Evolutionary conservation across 2,888 invertebrate genomes (phyloP).

Genomic region (Ophion ventricosus): DNA sequence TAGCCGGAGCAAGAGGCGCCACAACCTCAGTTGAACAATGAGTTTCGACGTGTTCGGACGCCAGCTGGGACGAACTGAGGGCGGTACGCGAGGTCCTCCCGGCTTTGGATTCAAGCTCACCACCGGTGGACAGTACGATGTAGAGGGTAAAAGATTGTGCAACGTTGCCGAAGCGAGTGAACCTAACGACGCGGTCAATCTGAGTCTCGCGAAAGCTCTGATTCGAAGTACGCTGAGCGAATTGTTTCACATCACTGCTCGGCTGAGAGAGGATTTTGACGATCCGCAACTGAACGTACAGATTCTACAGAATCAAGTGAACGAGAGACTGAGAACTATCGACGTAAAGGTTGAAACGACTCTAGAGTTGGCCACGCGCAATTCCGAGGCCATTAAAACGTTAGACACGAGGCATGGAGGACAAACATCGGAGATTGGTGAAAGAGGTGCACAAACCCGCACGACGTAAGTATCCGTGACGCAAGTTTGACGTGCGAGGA

Average conservation of each 20-base stretch:
- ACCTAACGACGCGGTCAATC: constrained; percentile 30
- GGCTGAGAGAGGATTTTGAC: constrained; percentile 17
- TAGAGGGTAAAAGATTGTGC: constrained; percentile 49
- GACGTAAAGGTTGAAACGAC: too few relatives aligned
- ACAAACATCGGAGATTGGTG: too few relatives aligned
- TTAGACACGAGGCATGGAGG: not conserved
- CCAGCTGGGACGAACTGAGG: constrained; percentile 16
- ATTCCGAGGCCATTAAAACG: constrained; percentile 17
- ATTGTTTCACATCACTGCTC: not conserved
- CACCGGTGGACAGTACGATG: constrained; percentile 31
- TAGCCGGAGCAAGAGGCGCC: not conserved
- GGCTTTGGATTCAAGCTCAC: constrained; percentile 57
- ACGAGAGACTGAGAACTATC: not conserved
- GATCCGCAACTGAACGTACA: constrained; percentile 10
- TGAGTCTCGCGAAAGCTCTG: constrained; percentile 20
- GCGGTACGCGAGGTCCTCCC: constrained; percentile 37
- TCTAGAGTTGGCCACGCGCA: not conserved
- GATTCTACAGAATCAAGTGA: constrained; percentile 38
- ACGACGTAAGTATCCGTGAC: constrained; percentile 76
- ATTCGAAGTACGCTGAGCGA: constrained; percentile 4
- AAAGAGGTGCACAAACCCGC: constrained; percentile 79
- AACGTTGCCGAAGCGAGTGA: constrained; percentile 47
- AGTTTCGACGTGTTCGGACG: constrained; percentile 54
- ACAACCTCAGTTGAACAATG: constrained; percentile 25
- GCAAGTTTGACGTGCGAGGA: constrained; percentile 77